Evolutionary conservation across 2,888 invertebrate species (phyloP), one percentile per base, ranked within the genome.

Genomic region (Colletes collaris): DNA sequence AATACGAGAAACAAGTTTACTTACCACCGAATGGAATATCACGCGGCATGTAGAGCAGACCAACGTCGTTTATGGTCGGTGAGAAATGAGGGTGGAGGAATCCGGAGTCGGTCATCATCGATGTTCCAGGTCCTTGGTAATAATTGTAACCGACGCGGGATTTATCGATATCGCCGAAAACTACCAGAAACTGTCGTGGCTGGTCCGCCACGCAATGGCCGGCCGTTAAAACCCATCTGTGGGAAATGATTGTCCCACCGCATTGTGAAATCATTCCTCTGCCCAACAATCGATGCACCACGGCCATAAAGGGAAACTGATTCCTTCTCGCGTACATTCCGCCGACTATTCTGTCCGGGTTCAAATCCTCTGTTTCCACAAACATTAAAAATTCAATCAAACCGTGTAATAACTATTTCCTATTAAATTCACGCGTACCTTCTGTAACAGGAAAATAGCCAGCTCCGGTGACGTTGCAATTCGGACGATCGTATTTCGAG

Each of bases 181-280:
- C 74, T 0, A 90, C 77, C 5, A 87, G 37, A 59, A 88, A 89
- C 56, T 16, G 59, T 0, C 4, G 62, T 0, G 88, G 83, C 0
- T 40, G 0, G 0, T 67, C 4, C 0, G 27, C 66, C 4, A 87
- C 52, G 50, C 90, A 90, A 44, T 90, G 90, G 2, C 80, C 90
- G 0, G 90, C 90, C 3, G 89, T 90, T 2, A 90, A 74, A 1
- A 90, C 81, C 90, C 89, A 90, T 64, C 90, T 82, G 0, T 13
- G 50, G 0, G 87, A 85, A 13, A 90, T 64, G 19, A 90, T 86
- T 2, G 89, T 82, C 11, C 90, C 90, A 5, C 90, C 88, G 46
- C 90, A 90, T 27, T 85, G 63, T 0, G 69, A 35, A n/a, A 75
- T 8, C 35, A 37, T 6, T 19, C 85, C 81, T 6, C n/a, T 16